Percentiles rank a stretch among this genome's conserved stretches.
Conservation (phyloP, 2,797 vertebrate genomes). For the Mormyrops boulengeri region DNA sequence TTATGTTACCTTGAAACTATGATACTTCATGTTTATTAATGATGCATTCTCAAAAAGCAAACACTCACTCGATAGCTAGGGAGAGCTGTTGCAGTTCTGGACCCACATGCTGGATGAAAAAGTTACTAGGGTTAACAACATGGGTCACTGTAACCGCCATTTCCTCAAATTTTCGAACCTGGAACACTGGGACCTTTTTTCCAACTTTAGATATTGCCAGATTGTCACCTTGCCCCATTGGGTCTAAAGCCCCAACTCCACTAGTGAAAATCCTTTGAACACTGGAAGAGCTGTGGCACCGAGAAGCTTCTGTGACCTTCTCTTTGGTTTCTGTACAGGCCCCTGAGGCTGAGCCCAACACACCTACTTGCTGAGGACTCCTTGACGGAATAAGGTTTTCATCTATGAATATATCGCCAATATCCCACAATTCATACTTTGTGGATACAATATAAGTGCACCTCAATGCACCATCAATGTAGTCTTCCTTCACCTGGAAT, state of each 20-base stretch:
- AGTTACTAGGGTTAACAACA: constrained; percentile 52
- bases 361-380: neutral
- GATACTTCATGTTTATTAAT: neutral
- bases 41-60: constrained; percentile 17
- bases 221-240: neutral
- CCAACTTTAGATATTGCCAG: neutral
- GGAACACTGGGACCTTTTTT: constrained; percentile 51
- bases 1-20: neutral
- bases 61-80: constrained; percentile 50
- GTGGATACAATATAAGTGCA: constrained; percentile 57
- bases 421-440: constrained; percentile 64
- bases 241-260: neutral
- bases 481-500: constrained; percentile 48
- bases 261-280: neutral
- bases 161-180: constrained; percentile 56
- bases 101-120: constrained; percentile 56
- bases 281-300: neutral
- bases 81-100: constrained; percentile 41
- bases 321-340: neutral
- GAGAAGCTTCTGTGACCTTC: neutral
- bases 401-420: constrained; percentile 47
- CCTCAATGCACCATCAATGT: constrained; percentile 35
- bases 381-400: constrained; percentile 1
- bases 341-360: neutral
- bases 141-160: constrained; percentile 57